A percentile compares a stretch with the other conserved stretches of the same genome.
Conservation (phyloP, 30 jellyfish, hydroid and myxozoan species). For the Hydractinia symbiolongicarpus region DNA sequence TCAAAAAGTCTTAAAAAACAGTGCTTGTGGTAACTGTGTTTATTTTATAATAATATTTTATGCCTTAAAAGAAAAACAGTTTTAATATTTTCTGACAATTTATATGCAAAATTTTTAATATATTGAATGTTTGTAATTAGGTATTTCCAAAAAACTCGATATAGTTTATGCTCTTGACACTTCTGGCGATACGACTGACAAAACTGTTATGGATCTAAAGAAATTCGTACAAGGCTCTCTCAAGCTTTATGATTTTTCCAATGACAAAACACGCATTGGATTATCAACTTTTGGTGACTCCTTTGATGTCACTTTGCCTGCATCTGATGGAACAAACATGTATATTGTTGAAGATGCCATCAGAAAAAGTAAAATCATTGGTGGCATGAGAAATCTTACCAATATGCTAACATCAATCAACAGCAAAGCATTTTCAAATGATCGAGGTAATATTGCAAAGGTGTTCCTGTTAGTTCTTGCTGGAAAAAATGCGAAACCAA, state of each 20-base stretch:
- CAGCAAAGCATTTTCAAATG: not conserved
- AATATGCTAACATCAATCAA: not conserved
- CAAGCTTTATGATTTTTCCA: constrained; percentile 20
- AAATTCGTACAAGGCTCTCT: constrained; percentile 32
- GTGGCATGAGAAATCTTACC: constrained; percentile 18
- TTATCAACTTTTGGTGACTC: constrained; percentile 15
- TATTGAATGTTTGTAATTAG: not conserved
- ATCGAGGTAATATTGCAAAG: constrained; percentile 29
- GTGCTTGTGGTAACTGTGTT: constrained; percentile 57
- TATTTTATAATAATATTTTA: not conserved
- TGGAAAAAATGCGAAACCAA: constrained; percentile 39
- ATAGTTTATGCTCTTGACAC: constrained; percentile 37
- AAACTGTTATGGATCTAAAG: constrained; percentile 39
- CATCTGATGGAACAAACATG: not conserved
- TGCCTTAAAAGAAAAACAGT: not conserved
- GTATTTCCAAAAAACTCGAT: not conserved
- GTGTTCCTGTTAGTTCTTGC: constrained; percentile 50
- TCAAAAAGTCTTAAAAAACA: constrained; percentile 6
- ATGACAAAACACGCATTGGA: constrained; percentile 37
- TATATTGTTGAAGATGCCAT: not conserved
- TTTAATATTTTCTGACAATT: not conserved
- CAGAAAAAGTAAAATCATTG: not conserved
- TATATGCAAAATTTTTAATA: not conserved
- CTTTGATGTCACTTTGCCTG: constrained; percentile 26
- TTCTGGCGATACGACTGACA: constrained; percentile 28